phyloP scores from a whole-genome alignment of 1,140 invertebrate species.

The Heliothis subflexa region DNA sequence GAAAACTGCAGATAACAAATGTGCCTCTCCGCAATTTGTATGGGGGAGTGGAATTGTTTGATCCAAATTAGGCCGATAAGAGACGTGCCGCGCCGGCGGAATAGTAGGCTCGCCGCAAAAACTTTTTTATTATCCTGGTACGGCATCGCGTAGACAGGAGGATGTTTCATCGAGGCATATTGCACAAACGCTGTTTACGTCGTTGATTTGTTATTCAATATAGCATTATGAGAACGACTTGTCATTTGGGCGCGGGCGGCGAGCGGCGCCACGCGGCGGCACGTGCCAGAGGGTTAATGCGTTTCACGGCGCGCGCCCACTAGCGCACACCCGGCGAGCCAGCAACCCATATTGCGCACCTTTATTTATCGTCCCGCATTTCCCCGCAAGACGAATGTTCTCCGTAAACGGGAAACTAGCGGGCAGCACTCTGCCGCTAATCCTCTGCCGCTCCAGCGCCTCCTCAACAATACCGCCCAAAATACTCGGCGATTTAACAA shows the following conservation, averaged over 20 bases:
- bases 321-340: slow-evolving; percentile 47
- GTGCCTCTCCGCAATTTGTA: slow-evolving; percentile 73
- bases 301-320: slow-evolving; percentile 31
- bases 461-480: slow-evolving; percentile 75
- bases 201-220: slow-evolving; percentile 63
- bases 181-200: slow-evolving; percentile 41
- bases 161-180: slow-evolving; percentile 48
- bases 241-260: slow-evolving; percentile 21
- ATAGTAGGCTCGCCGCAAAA: slow-evolving; percentile 58
- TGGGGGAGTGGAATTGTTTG: slow-evolving; percentile 75
- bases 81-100: slow-evolving; percentile 62
- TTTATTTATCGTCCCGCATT: slow-evolving; percentile 68
- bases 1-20: slow-evolving; percentile 78
- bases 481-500: slow-evolving; percentile 81
- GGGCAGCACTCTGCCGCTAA: slow-evolving; percentile 68
- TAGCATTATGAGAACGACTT: slow-evolving; percentile 43
- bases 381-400: slow-evolving; percentile 64
- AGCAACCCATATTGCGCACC: slow-evolving; percentile 61
- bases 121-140: slow-evolving; percentile 66
- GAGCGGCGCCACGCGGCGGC: slow-evolving; percentile 23
- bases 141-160: slow-evolving; percentile 37
- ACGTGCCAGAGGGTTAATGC: slow-evolving; percentile 57
- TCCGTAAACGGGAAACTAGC: slow-evolving; percentile 65
- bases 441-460: slow-evolving; percentile 65
- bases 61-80: slow-evolving; percentile 78